phyloP scores from a whole-genome alignment of 2,113 vertebrate species.

The Solea solea region DNA sequence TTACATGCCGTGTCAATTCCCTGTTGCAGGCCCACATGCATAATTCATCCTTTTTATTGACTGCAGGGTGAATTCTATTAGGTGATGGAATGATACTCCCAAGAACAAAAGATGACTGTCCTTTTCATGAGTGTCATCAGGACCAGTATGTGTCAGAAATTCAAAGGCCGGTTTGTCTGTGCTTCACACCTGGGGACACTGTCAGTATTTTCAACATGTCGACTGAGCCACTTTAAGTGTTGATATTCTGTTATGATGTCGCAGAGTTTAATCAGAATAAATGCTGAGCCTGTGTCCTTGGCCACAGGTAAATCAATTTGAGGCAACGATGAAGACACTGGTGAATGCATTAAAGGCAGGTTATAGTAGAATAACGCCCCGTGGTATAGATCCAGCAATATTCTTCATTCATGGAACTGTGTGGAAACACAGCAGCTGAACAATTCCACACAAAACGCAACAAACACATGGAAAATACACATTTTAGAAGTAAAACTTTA shows the following conservation, averaged over 20 bases:
- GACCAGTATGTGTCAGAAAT: constrained; percentile 22
- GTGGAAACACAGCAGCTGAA: not conserved
- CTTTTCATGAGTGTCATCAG: constrained; percentile 63
- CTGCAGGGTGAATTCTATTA: constrained; percentile 75
- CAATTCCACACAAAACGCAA: not conserved
- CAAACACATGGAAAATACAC: not conserved
- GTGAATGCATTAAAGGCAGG: constrained; percentile 19
- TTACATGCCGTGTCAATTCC: constrained; percentile 75
- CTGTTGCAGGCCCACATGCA: constrained; percentile 66
- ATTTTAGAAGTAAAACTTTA: no score
- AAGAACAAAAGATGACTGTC: constrained; percentile 69
- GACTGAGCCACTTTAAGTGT: constrained; percentile 27
- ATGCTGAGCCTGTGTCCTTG: constrained; percentile 34
- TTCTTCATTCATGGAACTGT: not conserved
- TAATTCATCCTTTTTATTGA: constrained; percentile 81
- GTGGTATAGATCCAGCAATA: not conserved
- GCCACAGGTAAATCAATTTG: constrained; percentile 23
- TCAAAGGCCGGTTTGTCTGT: constrained; percentile 3
- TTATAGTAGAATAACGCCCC: not conserved
- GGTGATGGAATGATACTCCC: constrained; percentile 64
- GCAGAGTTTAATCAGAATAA: constrained; percentile 46
- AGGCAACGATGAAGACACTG: not conserved
- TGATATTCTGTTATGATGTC: constrained; percentile 9
- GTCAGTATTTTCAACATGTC: constrained; percentile 26
- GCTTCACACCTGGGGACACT: constrained; percentile 8